These are phyloP conservation scores for Homarus americanus DNA, from an alignment of 1,140 invertebrate species.

Conservation along the genomic window DNA sequence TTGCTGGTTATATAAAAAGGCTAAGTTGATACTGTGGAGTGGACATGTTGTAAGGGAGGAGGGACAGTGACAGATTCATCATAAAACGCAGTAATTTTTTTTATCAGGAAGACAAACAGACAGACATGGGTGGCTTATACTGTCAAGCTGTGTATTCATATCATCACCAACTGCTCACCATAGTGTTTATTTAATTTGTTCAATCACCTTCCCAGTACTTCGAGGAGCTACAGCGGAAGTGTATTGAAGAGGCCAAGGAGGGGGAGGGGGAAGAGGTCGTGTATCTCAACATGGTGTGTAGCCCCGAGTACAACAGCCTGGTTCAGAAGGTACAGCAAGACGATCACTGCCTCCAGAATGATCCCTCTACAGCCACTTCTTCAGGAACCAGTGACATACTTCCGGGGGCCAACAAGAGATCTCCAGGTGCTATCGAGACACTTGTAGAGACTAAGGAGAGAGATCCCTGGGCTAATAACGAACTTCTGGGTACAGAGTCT, in stretches of 20 bases:
- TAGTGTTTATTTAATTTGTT: background rate
- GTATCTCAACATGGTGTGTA: constrained; percentile 18
- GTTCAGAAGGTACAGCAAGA: background rate
- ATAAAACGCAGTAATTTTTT: too few relatives aligned
- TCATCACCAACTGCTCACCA: too few relatives aligned
- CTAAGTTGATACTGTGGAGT: background rate
- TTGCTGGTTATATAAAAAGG: too few relatives aligned
- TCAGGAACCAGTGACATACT: background rate
- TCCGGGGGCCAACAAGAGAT: too few relatives aligned
- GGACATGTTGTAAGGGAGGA: background rate
- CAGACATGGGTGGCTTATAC: too few relatives aligned
- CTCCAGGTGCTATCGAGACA: too few relatives aligned
- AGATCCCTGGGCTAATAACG: too few relatives aligned
- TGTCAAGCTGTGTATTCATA: too few relatives aligned
- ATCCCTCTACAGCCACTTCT: background rate
- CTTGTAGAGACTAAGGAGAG: too few relatives aligned
- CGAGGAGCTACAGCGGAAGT: constrained; percentile 6
- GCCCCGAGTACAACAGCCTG: background rate
- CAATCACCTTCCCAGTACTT: background rate
- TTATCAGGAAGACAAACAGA: too few relatives aligned
- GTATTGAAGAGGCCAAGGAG: background rate
- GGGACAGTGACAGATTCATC: background rate
- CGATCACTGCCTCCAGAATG: background rate
- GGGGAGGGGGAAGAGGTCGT: background rate
- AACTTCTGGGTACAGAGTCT: too few relatives aligned